Evolutionary conservation across 2,797 vertebrate genomes (phyloP).

Genomic region (Ibycter americanus): DNA sequence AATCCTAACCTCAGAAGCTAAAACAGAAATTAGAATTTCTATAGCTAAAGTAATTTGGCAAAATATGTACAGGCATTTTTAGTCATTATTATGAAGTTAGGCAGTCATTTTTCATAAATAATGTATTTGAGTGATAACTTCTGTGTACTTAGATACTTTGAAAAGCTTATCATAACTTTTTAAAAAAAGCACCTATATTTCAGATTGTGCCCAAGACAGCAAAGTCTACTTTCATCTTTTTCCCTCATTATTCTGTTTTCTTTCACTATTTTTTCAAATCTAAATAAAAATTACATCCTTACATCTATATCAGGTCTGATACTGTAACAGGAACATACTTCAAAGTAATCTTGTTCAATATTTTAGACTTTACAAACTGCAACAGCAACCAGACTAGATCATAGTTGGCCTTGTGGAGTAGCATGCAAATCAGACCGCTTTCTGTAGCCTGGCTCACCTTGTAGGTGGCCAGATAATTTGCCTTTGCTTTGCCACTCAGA

Average conservation of each 20-base stretch:
- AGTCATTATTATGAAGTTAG: neutral
- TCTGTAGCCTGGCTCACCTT: neutral
- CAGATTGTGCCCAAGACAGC: neutral
- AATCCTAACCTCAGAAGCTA: neutral
- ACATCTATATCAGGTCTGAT: neutral
- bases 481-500: neutral
- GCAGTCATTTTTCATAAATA: rapidly evolving
- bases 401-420: neutral
- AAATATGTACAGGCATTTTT: neutral
- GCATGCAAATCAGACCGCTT: neutral
- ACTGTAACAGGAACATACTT: neutral
- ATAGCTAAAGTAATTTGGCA: neutral
- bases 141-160: neutral
- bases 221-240: neutral
- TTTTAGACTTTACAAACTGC: neutral
- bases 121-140: neutral
- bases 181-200: neutral
- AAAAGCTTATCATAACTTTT: neutral
- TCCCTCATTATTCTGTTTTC: neutral
- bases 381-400: neutral
- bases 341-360: neutral
- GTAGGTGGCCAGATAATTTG: neutral
- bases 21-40: neutral
- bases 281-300: neutral
- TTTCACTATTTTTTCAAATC: neutral